These are phyloP conservation scores for Takifugu bimaculatus DNA, from an alignment of 2,113 vertebrate genomes.

Conservation along the genomic window DNA sequence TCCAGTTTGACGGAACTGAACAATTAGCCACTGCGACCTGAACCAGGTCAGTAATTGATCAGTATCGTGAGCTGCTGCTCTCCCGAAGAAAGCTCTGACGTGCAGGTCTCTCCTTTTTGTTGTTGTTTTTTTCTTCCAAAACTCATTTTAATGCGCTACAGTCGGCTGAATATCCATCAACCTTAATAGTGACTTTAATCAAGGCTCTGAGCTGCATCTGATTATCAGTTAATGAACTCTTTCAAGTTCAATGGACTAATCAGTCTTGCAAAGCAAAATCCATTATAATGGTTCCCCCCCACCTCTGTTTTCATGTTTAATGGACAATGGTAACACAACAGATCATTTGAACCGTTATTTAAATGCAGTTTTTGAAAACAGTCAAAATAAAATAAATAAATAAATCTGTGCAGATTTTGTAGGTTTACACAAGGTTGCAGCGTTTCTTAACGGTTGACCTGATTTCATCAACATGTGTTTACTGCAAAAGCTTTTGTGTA, in stretches of 20 bases:
- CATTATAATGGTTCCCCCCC: slow-evolving; percentile 60
- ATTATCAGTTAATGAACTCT: slow-evolving; percentile 70
- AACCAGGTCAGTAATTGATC: too few relatives aligned
- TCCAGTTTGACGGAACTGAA: background rate
- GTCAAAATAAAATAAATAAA: background rate
- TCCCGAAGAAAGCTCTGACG: background rate
- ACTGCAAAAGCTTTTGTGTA: background rate
- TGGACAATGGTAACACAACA: slow-evolving; percentile 48
- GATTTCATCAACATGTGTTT: too few relatives aligned
- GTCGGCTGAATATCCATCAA: slow-evolving; percentile 69
- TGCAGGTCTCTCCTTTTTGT: slow-evolving; percentile 28
- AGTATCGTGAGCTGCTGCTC: background rate
- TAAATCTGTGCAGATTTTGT: background rate
- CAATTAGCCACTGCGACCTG: too few relatives aligned
- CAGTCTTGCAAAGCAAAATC: slow-evolving; percentile 63
- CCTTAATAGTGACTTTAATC: slow-evolving; percentile 60
- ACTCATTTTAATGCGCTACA: slow-evolving; percentile 62
- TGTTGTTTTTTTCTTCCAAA: slow-evolving; percentile 30
- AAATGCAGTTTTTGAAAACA: slow-evolving; percentile 21
- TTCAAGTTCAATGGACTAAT: slow-evolving; percentile 65
- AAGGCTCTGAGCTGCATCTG: slow-evolving; percentile 45
- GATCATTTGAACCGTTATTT: slow-evolving; percentile 31
- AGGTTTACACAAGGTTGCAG: slow-evolving; percentile 11
- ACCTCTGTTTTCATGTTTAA: slow-evolving; percentile 57
- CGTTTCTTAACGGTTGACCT: too few relatives aligned